A percentile compares a stretch with the other conserved stretches of the same genome.
phyloP scores from a whole-genome alignment of 2,113 vertebrate genomes.

The Carlito syrichta region DNA sequence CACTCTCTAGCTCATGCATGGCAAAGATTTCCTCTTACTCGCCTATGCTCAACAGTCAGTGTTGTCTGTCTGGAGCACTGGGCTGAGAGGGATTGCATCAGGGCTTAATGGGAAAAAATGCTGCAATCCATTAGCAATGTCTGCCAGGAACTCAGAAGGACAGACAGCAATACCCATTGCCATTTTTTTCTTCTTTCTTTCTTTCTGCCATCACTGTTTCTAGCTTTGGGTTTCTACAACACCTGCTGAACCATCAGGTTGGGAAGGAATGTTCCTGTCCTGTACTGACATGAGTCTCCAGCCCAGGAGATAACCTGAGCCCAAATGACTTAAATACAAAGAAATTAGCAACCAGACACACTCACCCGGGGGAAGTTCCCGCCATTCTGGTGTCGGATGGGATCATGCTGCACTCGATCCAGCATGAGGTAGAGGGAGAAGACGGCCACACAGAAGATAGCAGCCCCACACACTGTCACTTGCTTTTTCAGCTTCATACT shows the following conservation, averaged over 20 bases:
- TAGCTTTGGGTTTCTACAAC: not conserved
- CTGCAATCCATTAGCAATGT: not conserved
- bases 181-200: not conserved
- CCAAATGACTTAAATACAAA: not conserved
- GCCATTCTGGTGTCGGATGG: conserved; percentile 89
- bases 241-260: not conserved
- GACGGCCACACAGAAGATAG: conserved; percentile 98
- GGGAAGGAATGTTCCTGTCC: not conserved
- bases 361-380: conserved; percentile 97
- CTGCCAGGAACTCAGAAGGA: not conserved
- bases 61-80: not conserved
- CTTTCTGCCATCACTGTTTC: not conserved
- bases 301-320: not conserved
- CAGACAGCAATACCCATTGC: too few species aligned
- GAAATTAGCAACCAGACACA: not conserved
- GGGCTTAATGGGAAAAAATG: not conserved
- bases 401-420: conserved; percentile 97
- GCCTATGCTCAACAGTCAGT: not conserved
- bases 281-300: not conserved
- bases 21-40: not conserved
- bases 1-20: not conserved
- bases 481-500: conserved; percentile 98
- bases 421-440: conserved; percentile 99
- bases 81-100: not conserved
- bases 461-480: conserved; percentile 97